These are phyloP conservation scores for Oophaga sylvatica DNA, from an alignment of 2,797 vertebrate species.

Conservation along the genomic window DNA sequence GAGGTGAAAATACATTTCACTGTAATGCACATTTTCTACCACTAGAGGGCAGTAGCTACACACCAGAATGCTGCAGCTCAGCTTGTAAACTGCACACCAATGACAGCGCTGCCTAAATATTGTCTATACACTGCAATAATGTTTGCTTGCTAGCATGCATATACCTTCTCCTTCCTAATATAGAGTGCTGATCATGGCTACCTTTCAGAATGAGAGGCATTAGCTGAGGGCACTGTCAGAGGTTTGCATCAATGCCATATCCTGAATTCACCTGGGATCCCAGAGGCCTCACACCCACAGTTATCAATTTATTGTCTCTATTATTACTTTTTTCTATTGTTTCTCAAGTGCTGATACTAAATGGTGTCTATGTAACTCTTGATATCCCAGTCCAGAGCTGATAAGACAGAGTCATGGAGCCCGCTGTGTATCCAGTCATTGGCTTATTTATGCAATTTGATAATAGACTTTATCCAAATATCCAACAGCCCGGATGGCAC, in stretches of 20 bases:
- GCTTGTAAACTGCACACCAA: background rate
- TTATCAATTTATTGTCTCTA: too few species aligned
- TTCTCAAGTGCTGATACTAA: too few species aligned
- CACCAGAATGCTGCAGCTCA: background rate
- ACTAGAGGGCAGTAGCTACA: conserved; percentile 20
- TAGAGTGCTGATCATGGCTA: background rate
- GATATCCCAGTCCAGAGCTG: too few species aligned
- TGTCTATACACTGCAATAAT: background rate
- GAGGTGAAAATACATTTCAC: background rate
- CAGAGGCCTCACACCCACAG: too few species aligned
- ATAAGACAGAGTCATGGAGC: too few species aligned
- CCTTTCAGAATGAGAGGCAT: background rate
- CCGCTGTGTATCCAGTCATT: too few species aligned
- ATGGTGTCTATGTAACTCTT: too few species aligned
- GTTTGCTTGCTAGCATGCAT: background rate
- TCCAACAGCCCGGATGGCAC: too few species aligned
- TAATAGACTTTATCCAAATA: too few species aligned
- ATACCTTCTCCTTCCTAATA: background rate
- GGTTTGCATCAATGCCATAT: background rate
- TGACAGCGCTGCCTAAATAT: background rate
- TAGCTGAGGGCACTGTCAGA: background rate
- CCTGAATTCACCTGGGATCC: too few species aligned
- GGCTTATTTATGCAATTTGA: too few species aligned
- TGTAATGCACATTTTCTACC: background rate
- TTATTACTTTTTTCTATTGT: too few species aligned